Conservation (phyloP, 53 echinoderm and acorn worm genomes). For the Hippasteria phrygiana region DNA sequence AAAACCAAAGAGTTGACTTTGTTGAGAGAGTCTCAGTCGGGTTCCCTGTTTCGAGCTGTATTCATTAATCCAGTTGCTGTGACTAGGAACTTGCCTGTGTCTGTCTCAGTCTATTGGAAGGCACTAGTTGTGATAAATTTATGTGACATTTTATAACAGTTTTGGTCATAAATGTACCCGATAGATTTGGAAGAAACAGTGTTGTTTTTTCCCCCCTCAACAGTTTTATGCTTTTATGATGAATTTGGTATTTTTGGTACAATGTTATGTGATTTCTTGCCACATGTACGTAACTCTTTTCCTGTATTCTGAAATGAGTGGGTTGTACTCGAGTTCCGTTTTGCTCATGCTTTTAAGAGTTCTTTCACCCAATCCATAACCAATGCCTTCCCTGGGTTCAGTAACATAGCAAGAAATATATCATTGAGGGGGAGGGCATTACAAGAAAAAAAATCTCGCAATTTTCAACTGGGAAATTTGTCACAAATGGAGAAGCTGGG, state of each 20-base stretch:
- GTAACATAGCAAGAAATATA: too few species aligned
- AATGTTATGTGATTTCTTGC: too few species aligned
- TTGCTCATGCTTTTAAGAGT: too few species aligned
- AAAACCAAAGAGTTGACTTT: background rate
- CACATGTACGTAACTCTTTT: too few species aligned
- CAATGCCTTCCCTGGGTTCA: too few species aligned
- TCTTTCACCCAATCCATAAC: too few species aligned
- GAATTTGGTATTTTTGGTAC: background rate
- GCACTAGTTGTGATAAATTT: background rate
- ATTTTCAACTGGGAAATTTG: too few species aligned
- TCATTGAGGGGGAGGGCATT: too few species aligned
- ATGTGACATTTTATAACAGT: constrained; percentile 9
- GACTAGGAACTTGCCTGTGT: background rate
- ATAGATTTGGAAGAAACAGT: background rate
- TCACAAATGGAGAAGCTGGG: too few species aligned
- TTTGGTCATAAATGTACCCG: constrained; percentile 5
- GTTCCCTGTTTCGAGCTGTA: background rate
- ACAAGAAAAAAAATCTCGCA: too few species aligned
- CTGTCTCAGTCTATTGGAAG: background rate
- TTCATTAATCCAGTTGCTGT: background rate
- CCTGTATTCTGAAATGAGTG: too few species aligned
- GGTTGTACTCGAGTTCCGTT: too few species aligned
- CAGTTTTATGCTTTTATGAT: constrained; percentile 1
- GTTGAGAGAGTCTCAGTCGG: background rate
- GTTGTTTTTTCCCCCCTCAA: background rate